Evolutionary conservation across 1,140 invertebrate genomes (phyloP).

Genomic region (Cheumatopsyche charites): DNA sequence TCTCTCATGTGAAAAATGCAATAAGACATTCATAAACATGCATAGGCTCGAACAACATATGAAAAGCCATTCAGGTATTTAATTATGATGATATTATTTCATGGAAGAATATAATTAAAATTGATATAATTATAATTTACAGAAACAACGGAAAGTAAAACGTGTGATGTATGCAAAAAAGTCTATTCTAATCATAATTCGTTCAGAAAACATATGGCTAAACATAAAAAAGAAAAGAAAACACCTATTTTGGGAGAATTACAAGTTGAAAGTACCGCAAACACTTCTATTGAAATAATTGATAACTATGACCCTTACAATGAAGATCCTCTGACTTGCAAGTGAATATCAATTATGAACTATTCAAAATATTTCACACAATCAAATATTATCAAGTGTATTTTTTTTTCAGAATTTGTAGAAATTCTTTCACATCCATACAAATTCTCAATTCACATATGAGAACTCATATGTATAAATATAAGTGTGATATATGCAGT

Average conservation of each 20-base stretch:
- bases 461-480: constrained; percentile 14
- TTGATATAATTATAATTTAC: background rate
- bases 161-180: background rate
- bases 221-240: background rate
- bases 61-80: constrained; percentile 34
- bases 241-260: background rate
- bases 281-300: no score
- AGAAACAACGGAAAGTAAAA: background rate
- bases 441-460: constrained; percentile 9
- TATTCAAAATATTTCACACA: constrained; percentile 8
- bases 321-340: background rate
- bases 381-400: no score
- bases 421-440: background rate
- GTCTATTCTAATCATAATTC: constrained; percentile 1
- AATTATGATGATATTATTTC: background rate
- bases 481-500: constrained; percentile 22
- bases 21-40: constrained; percentile 28
- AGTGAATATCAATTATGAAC: constrained; percentile 1
- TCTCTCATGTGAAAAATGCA: constrained; percentile 34
- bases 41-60: constrained; percentile 33
- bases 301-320: no score
- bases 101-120: background rate
- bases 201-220: constrained; percentile 26
- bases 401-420: constrained; percentile 29
- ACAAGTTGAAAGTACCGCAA: background rate